Evolutionary conservation across 2,888 invertebrate genomes (phyloP).

Genomic region (Junonia oenone): DNA sequence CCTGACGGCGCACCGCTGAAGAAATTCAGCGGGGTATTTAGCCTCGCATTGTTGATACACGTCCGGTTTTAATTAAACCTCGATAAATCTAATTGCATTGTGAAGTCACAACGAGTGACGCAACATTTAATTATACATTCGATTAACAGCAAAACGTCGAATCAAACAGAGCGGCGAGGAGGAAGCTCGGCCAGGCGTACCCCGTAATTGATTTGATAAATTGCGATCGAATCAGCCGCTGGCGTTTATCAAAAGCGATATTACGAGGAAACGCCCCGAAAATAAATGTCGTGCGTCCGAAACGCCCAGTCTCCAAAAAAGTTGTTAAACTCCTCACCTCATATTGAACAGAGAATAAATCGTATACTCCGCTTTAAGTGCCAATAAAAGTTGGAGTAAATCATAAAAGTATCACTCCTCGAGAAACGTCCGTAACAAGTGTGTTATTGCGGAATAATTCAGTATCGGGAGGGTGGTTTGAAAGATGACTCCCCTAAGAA

Average conservation of each 20-base stretch:
- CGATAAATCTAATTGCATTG: neutral
- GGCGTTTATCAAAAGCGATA: constrained; percentile 2
- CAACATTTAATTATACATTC: neutral
- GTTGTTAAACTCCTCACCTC: constrained; percentile 71
- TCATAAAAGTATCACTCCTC: constrained; percentile 78
- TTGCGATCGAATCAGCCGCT: neutral
- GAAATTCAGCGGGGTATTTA: neutral
- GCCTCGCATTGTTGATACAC: neutral
- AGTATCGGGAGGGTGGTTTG: constrained; percentile 70
- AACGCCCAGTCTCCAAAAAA: constrained; percentile 66
- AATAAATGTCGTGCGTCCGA: constrained; percentile 64
- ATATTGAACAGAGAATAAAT: constrained; percentile 78
- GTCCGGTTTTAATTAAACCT: neutral
- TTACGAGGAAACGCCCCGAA: constrained; percentile 29
- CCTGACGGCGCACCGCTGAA: neutral
- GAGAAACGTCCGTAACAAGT: constrained; percentile 78
- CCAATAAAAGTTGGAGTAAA: constrained; percentile 80
- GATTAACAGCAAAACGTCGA: neutral
- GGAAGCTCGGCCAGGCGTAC: neutral
- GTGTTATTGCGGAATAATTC: constrained; percentile 79
- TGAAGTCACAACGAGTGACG: neutral
- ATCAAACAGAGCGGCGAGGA: neutral
- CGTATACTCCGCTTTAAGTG: constrained; percentile 78
- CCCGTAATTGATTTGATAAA: constrained; percentile 1
- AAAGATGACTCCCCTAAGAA: constrained; percentile 74